These are phyloP conservation scores for Pangasianodon hypophthalmus DNA, from an alignment of 2,113 vertebrate species.

Conservation along the genomic window DNA sequence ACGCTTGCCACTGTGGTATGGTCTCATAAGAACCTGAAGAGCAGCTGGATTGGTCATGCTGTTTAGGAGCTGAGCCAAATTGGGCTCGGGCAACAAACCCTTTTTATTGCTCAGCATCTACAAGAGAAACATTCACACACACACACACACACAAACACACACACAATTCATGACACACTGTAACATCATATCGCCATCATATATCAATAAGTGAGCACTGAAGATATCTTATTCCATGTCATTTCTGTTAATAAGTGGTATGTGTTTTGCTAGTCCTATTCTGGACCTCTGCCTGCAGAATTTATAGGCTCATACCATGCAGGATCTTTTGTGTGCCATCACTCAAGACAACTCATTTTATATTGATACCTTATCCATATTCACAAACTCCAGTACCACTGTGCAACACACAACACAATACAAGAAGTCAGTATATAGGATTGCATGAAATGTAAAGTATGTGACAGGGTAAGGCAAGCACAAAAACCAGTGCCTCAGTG, in stretches of 20 bases:
- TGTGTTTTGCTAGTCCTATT: not conserved
- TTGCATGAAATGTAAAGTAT: not conserved
- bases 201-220: not conserved
- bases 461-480: not conserved
- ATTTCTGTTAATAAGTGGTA: not conserved
- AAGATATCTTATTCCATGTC: not conserved
- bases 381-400: not conserved
- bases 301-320: not conserved
- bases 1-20: slow-evolving; percentile 83
- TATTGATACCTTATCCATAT: not conserved
- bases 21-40: slow-evolving; percentile 90
- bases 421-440: not conserved
- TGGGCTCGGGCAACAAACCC: slow-evolving; percentile 92
- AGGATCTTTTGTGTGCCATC: not conserved
- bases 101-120: slow-evolving; percentile 92
- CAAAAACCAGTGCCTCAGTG: not conserved
- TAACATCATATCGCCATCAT: not conserved
- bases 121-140: slow-evolving; percentile 53
- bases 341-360: not conserved
- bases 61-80: slow-evolving; percentile 89
- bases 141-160: not conserved
- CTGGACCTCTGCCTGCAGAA: not conserved
- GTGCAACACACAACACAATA: not conserved
- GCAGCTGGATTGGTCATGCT: slow-evolving; percentile 93
- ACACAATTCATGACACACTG: not conserved